Evolutionary conservation across 2,113 vertebrate genomes (phyloP), one percentile per base, ranked within the genome.

Genomic region (Syrmaticus mikado): DNA sequence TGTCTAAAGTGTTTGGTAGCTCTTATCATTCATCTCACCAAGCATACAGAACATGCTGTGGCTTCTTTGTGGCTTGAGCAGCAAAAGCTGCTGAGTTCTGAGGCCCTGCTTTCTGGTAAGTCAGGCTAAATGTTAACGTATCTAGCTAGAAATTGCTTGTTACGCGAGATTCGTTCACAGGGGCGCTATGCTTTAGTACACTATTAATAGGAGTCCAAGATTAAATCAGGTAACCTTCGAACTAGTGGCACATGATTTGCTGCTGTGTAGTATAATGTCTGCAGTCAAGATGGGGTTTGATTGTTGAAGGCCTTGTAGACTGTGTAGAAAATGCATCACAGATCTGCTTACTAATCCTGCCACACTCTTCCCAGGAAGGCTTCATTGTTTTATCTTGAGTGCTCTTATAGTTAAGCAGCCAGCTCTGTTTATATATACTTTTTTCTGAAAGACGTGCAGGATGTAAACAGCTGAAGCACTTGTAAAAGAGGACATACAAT

Each of bases 171-270:
- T 89, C 92, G 58, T 85, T 92, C 3, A 28, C 30, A 95, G 92
- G 95, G 92, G 90, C 64, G 92, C 91, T 82, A 46, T 95, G 92
- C 86, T 88, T 68, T 95, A 84, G 83, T 93, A 89, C 93, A 85
- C 94, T 79, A 77, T 87, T 92, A 97, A 94, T 95, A 94, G 80
- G 89, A 94, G 90, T 66, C 68, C 82, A 70, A 91, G 86, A 94
- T 92, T 97, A 89, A 96, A 92, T 93, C 68, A 89, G 87, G 92
- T 95, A 95, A 96, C 91, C 96, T 94, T 97, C 94, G 96, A 96
- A 92, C 83, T 85, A 64, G 73, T 50, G 68, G 80, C 96, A 64
- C 61, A 2, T 82, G 96, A 72, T 67, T 85, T 85, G 79, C 52
- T 77, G 21, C 36, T 81, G 82, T 71, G 75, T 78, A 83, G 67